A percentile compares a stretch with the other conserved stretches of the same genome.
phyloP scores from a whole-genome alignment of 2,888 invertebrate species.

The Drosophila helvetica region DNA sequence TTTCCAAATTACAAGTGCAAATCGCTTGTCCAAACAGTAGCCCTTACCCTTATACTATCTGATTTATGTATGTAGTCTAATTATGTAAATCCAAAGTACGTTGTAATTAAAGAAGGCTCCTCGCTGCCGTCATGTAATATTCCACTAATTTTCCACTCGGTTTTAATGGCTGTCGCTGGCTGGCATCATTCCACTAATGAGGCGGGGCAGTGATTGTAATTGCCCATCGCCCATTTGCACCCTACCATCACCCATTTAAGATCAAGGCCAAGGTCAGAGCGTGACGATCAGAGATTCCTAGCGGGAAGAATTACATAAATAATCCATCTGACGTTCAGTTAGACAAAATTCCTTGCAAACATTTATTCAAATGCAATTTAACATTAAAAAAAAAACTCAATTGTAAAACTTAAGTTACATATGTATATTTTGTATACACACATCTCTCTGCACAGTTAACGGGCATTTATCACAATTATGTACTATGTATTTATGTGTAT shows the following conservation, averaged over 20 bases:
- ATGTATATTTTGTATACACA: conserved; percentile 49
- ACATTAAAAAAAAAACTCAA: conserved; percentile 74
- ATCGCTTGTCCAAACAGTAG: conserved; percentile 23
- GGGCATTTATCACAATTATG: conserved; percentile 71
- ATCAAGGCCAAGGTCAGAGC: conserved; percentile 21
- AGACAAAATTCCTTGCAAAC: conserved; percentile 66
- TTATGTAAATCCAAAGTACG: conserved; percentile 57
- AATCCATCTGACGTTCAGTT: neutral
- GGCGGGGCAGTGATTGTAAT: neutral
- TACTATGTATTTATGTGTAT: conserved; percentile 57
- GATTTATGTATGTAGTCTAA: conserved; percentile 38
- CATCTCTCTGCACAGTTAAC: conserved; percentile 68
- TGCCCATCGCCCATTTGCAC: neutral
- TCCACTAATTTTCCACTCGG: conserved; percentile 1
- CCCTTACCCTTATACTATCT: conserved; percentile 1
- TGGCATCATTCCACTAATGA: conserved; percentile 9
- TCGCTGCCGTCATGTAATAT: conserved; percentile 35
- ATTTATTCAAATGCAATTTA: conserved; percentile 75
- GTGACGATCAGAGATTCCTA: neutral
- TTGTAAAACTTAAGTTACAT: conserved; percentile 65
- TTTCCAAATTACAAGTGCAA: conserved; percentile 53
- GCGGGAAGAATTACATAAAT: neutral
- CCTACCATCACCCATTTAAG: conserved; percentile 18
- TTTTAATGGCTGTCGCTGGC: neutral
- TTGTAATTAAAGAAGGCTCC: conserved; percentile 56